Percentiles rank a stretch among this genome's conserved stretches.
Conservation (phyloP, 1,140 invertebrate species). For the Rhyzopertha dominica region DNA sequence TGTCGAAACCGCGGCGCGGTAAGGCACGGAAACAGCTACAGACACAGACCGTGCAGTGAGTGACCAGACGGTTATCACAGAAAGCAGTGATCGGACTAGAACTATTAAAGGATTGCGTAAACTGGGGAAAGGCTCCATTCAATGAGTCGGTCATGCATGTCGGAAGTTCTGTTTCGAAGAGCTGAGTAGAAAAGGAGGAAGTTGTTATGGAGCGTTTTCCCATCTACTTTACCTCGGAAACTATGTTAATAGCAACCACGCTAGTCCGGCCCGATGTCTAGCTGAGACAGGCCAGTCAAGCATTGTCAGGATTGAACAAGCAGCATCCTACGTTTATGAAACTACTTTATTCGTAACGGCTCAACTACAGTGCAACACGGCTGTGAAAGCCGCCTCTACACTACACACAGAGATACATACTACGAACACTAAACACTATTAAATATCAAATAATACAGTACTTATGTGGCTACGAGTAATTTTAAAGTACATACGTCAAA, state of each 20-base stretch:
- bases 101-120: conserved; percentile 1
- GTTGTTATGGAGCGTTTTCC: too few species aligned
- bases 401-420: conserved; percentile 48
- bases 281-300: conserved; percentile 13
- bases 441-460: conserved; percentile 41
- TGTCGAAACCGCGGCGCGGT: conserved; percentile 21
- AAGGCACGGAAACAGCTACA: conserved; percentile 40
- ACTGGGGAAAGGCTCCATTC: too few species aligned
- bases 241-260: conserved; percentile 18
- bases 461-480: conserved; percentile 40
- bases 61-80: conserved; percentile 40
- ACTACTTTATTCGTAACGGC: conserved; percentile 49
- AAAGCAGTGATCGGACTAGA: conserved; percentile 39
- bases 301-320: conserved; percentile 36
- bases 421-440: conserved; percentile 45
- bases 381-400: conserved; percentile 33
- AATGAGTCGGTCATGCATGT: too few species aligned
- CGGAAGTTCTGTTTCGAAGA: too few species aligned
- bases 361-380: conserved; percentile 47
- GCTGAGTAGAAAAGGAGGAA: too few species aligned
- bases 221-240: too few species aligned
- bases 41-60: conserved; percentile 40
- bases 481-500: conserved; percentile 40
- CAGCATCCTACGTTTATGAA: conserved; percentile 45
- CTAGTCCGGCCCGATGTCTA: conserved; percentile 19